Percentiles rank a stretch among this genome's conserved stretches.
These are phyloP conservation scores for Nothura maculosa DNA, from an alignment of 2,797 vertebrate species.

Conservation along the genomic window DNA sequence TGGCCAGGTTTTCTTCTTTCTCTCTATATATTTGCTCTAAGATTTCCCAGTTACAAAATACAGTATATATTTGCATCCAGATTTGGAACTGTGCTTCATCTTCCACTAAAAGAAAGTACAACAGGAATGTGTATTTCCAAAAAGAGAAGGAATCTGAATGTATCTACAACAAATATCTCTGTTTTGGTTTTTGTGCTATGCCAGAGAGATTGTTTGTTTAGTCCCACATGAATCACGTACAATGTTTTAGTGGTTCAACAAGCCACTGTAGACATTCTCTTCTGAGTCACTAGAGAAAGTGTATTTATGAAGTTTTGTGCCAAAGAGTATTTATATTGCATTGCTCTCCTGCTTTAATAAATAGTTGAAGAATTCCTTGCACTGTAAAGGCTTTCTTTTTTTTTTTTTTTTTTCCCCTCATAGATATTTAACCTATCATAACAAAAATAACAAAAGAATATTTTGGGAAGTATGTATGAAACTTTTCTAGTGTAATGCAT, in stretches of 20 bases:
- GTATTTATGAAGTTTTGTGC: background rate
- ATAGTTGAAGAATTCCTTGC: background rate
- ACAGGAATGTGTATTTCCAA: background rate
- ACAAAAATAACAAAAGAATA: background rate
- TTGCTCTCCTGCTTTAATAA: background rate
- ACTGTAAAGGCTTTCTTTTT: background rate
- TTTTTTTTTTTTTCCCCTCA: background rate
- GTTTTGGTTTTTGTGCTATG: background rate
- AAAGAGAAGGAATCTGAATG: background rate
- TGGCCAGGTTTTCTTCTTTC: background rate
- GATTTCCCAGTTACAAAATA: background rate
- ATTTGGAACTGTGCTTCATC: background rate
- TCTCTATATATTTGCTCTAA: background rate
- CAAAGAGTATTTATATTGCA: background rate
- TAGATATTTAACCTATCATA: background rate
- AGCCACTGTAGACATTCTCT: background rate
- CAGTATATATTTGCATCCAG: background rate
- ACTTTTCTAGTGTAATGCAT: background rate
- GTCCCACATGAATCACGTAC: background rate
- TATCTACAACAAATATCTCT: background rate
- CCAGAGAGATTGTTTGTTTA: background rate
- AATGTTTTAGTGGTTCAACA: background rate
- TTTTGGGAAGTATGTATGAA: background rate
- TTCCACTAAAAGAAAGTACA: background rate
- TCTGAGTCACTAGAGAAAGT: background rate